A percentile compares a stretch with the other conserved stretches of the same genome.
Conservation (phyloP, 2,888 invertebrate genomes). For the Orthosia gracilis region DNA sequence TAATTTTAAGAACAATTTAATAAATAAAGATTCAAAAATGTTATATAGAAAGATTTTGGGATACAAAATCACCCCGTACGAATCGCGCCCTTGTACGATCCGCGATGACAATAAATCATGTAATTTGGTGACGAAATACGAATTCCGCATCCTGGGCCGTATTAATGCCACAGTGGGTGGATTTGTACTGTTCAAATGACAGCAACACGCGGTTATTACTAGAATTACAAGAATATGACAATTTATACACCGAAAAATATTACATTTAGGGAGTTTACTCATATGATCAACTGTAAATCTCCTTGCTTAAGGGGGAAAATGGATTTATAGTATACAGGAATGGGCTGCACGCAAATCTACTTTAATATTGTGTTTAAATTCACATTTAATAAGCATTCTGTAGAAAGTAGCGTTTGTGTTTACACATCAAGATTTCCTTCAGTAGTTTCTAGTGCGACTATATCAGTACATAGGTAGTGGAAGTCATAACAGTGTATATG, state of each 20-base stretch:
- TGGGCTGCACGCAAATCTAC: slow-evolving; percentile 62
- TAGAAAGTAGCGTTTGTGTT: slow-evolving; percentile 56
- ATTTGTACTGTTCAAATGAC: slow-evolving; percentile 84
- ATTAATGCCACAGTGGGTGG: slow-evolving; percentile 77
- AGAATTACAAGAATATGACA: slow-evolving; percentile 83
- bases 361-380: slow-evolving; percentile 59
- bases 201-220: slow-evolving; percentile 85
- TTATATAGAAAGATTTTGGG: not conserved
- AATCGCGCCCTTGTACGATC: slow-evolving; percentile 74
- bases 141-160: slow-evolving; percentile 76
- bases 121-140: slow-evolving; percentile 87
- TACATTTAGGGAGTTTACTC: slow-evolving; percentile 78
- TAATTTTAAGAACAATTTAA: too few species aligned
- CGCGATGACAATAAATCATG: slow-evolving; percentile 89
- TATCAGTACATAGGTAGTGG: slow-evolving; percentile 73
- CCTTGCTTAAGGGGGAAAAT: slow-evolving; percentile 69
- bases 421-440: slow-evolving; percentile 69
- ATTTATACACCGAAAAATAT: slow-evolving; percentile 83
- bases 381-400: slow-evolving; percentile 56
- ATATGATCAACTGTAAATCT: slow-evolving; percentile 78
- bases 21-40: not conserved
- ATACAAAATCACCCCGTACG: slow-evolving; percentile 65
- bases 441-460: slow-evolving; percentile 69
- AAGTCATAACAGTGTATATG: slow-evolving; percentile 82
- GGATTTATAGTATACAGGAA: slow-evolving; percentile 68